Percentiles rank a stretch among this genome's conserved stretches.
phyloP scores from a whole-genome alignment of 2,888 invertebrate genomes.

The Eucriotettix oculatus region DNA sequence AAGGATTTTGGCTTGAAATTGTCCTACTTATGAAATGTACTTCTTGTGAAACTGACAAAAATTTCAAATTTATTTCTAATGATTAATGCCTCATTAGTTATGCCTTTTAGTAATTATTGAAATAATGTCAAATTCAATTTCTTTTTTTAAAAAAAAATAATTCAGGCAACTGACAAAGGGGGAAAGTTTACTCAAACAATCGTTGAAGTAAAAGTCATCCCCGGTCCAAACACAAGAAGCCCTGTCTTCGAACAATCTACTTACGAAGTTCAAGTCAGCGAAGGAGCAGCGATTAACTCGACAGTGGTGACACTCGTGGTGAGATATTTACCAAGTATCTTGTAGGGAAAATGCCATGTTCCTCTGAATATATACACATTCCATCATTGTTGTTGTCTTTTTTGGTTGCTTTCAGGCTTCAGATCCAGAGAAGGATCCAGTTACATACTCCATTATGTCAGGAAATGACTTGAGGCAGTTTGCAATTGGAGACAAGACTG shows the following conservation, averaged over 20 bases:
- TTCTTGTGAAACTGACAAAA: not conserved
- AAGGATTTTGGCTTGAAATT: not conserved
- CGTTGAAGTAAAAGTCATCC: slow-evolving; percentile 67
- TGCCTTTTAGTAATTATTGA: too few species aligned
- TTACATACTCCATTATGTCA: slow-evolving; percentile 70
- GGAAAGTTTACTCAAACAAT: slow-evolving; percentile 72
- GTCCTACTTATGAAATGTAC: not conserved
- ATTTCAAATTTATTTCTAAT: too few species aligned
- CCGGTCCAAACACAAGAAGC: slow-evolving; percentile 65
- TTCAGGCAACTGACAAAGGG: slow-evolving; percentile 48
- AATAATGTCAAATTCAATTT: too few species aligned
- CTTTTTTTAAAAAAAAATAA: not conserved
- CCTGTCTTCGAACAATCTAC: slow-evolving; percentile 67
- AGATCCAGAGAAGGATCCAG: slow-evolving; percentile 76
- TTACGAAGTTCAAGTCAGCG: slow-evolving; percentile 76
- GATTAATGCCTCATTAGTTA: too few species aligned
- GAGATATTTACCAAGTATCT: slow-evolving; percentile 16
- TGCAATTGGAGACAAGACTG: slow-evolving; percentile 67
- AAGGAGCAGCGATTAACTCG: slow-evolving; percentile 76
- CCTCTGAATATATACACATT: not conserved
- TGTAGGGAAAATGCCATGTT: not conserved
- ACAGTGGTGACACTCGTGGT: slow-evolving; percentile 64
- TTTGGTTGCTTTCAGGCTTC: slow-evolving; percentile 34
- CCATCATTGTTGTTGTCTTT: not conserved
- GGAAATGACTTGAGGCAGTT: slow-evolving; percentile 84